These are phyloP conservation scores for Cliona cf. orientalis DNA, from an alignment of 37 sponge, comb jelly and placozoan species.

Conservation along the genomic window DNA sequence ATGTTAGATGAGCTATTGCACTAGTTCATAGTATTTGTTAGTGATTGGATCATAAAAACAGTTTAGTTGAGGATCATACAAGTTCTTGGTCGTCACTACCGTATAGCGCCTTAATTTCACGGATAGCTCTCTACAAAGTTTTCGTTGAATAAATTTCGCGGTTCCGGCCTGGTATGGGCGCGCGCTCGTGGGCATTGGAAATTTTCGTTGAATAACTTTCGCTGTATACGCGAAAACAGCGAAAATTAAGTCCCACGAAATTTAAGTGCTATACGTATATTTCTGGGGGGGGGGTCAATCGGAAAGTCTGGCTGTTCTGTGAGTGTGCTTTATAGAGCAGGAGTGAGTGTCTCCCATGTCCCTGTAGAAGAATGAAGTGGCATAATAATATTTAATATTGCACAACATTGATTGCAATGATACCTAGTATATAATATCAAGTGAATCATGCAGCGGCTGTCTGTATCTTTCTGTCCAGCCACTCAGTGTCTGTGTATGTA, in stretches of 20 bases:
- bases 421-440: constrained; percentile 67
- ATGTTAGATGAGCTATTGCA: too few relatives aligned
- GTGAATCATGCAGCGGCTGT: constrained; percentile 21
- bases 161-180: too few relatives aligned
- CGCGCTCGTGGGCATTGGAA: too few relatives aligned
- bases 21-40: constrained; percentile 87
- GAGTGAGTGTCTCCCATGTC: constrained; percentile 66
- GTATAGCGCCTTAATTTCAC: too few relatives aligned
- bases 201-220: too few relatives aligned
- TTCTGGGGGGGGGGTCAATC: too few relatives aligned
- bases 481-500: constrained; percentile 7
- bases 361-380: background rate
- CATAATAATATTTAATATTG: background rate
- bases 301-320: constrained; percentile 4
- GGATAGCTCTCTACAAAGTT: too few relatives aligned
- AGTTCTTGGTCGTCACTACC: too few relatives aligned
- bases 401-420: background rate
- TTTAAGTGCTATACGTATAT: too few relatives aligned
- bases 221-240: too few relatives aligned
- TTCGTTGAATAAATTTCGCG: too few relatives aligned
- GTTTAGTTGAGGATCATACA: constrained; percentile 86
- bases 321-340: constrained; percentile 22
- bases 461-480: constrained; percentile 24
- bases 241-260: too few relatives aligned
- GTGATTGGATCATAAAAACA: constrained; percentile 92